Evolutionary conservation across 2,888 invertebrate genomes (phyloP).

Genomic region (Anoplius nigerrimus): DNA sequence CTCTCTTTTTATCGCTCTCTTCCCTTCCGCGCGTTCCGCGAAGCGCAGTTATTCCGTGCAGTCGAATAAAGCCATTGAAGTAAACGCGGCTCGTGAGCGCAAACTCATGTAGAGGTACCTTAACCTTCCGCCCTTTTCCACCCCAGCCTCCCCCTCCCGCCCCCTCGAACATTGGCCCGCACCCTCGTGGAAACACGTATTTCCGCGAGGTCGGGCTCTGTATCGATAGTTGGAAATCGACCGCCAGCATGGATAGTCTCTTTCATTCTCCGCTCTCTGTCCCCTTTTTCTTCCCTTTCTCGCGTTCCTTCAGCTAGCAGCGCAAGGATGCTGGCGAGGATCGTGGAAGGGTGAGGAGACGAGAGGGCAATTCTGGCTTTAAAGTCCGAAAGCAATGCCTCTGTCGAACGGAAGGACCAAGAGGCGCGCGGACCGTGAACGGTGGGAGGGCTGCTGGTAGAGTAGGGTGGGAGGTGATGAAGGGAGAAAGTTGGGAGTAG

Average conservation of each 20-base stretch:
- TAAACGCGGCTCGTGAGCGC: too few relatives aligned
- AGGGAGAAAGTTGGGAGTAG: neutral
- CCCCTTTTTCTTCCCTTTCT: slow-evolving; percentile 17
- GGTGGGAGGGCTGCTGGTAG: too few relatives aligned
- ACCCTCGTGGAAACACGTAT: slow-evolving; percentile 3
- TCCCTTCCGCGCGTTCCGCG: too few relatives aligned
- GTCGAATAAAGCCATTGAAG: too few relatives aligned
- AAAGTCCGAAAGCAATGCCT: slow-evolving; percentile 41
- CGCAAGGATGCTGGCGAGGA: neutral
- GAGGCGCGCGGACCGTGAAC: neutral
- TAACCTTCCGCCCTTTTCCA: too few relatives aligned
- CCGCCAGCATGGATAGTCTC: slow-evolving; percentile 9
- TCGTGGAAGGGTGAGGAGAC: slow-evolving; percentile 4
- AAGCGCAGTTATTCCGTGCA: too few relatives aligned
- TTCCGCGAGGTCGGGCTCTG: slow-evolving; percentile 3
- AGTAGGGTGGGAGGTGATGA: neutral
- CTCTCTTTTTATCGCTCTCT: too few relatives aligned
- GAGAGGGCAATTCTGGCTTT: slow-evolving; percentile 29
- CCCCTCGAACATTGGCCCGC: neutral
- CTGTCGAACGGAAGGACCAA: slow-evolving; percentile 9
- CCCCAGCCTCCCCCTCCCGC: too few relatives aligned
- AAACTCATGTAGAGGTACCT: too few relatives aligned
- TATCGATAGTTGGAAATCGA: slow-evolving; percentile 24
- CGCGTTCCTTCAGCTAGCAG: neutral
- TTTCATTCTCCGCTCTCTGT: slow-evolving; percentile 18